A percentile compares a stretch with the other conserved stretches of the same genome.
Conservation (phyloP, 2,888 invertebrate species). For the Escarpia spicata region DNA sequence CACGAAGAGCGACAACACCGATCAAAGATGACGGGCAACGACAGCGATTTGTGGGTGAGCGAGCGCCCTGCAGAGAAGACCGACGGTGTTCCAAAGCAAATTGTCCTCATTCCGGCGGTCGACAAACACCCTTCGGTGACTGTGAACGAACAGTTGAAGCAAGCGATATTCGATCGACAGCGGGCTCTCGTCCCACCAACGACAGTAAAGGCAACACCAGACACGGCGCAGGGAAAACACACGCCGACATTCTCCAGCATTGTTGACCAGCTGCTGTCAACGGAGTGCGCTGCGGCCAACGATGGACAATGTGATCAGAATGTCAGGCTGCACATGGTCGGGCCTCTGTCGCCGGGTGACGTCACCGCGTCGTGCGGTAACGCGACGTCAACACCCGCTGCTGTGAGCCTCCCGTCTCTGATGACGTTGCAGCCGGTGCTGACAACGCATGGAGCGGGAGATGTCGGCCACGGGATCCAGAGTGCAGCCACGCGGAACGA, state of each 20-base stretch:
- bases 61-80: no score
- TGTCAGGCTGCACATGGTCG: neutral
- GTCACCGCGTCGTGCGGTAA: neutral
- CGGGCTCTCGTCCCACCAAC: neutral
- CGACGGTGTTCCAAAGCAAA: no score
- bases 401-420: neutral
- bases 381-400: neutral
- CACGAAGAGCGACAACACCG: conserved; percentile 33
- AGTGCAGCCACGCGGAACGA: neutral
- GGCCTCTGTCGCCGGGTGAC: neutral
- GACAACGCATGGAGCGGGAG: neutral
- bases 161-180: neutral
- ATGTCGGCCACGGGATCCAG: neutral
- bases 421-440: neutral
- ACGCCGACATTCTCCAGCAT: neutral
- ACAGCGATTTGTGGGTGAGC: no score
- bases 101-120: neutral
- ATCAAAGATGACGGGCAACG: neutral
- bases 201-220: neutral
- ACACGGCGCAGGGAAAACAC: conserved; percentile 13
- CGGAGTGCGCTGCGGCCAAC: neutral
- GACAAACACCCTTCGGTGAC: no score
- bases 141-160: neutral
- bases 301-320: neutral
- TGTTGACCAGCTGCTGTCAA: neutral